phyloP scores from a whole-genome alignment of 2,113 vertebrate genomes.

The Mastomys natalensis region DNA sequence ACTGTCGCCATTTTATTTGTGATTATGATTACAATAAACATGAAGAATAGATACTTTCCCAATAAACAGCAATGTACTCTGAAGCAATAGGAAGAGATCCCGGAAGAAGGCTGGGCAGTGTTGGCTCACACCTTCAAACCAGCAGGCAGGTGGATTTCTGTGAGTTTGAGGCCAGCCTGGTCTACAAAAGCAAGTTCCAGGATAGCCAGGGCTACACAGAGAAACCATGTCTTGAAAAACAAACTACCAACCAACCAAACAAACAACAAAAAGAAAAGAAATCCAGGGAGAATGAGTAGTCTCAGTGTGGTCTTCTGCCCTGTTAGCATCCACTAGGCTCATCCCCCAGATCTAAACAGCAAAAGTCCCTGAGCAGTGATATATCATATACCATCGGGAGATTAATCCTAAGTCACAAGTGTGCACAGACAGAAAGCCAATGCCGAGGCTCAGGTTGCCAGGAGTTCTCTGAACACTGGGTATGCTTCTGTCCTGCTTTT shows the following conservation, averaged over 20 bases:
- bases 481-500: background rate
- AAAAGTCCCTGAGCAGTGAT: background rate
- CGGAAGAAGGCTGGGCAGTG: background rate
- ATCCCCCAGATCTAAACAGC: background rate
- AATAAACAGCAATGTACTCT: background rate
- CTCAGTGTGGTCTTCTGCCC: background rate
- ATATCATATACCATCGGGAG: background rate
- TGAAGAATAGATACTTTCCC: background rate
- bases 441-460: background rate
- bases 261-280: background rate
- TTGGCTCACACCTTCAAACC: background rate
- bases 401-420: background rate
- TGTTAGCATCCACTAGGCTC: background rate
- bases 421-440: background rate
- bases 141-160: background rate
- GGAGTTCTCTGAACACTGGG: background rate
- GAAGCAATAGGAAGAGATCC: background rate
- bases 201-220: background rate
- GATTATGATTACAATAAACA: background rate
- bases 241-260: background rate
- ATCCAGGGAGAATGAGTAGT: background rate
- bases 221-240: background rate
- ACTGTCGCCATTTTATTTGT: slow-evolving; percentile 13
- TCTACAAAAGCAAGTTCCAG: background rate
- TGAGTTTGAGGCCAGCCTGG: background rate